phyloP scores from a whole-genome alignment of 30 jellyfish, hydroid and myxozoan genomes.

The Chrysaora quinquecirrha region DNA sequence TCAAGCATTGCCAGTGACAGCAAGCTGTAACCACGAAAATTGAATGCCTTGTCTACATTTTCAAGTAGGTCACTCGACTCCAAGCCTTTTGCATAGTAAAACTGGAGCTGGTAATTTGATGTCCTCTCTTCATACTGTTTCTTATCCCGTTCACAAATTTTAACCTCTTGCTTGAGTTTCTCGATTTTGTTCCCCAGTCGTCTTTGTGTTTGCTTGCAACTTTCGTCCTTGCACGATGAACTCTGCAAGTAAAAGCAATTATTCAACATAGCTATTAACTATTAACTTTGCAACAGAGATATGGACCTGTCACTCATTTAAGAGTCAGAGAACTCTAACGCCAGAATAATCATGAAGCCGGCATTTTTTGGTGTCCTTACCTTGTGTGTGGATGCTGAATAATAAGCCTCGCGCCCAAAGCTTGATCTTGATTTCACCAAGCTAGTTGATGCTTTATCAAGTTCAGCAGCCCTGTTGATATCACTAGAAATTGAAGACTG shows the following conservation, averaged over 20 bases:
- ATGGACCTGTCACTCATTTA: too few species aligned
- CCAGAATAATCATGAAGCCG: too few species aligned
- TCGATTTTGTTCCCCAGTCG: neutral
- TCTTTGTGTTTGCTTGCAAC: neutral
- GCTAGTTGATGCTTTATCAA: neutral
- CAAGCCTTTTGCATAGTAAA: slow-evolving; percentile 16
- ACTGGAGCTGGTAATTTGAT: neutral
- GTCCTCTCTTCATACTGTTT: neutral
- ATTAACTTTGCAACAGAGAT: too few species aligned
- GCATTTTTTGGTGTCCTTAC: too few species aligned
- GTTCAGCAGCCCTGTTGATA: neutral
- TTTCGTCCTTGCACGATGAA: too few species aligned
- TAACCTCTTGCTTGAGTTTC: neutral
- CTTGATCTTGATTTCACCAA: neutral
- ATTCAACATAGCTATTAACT: too few species aligned
- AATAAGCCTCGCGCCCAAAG: neutral
- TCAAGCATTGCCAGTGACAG: slow-evolving; percentile 19
- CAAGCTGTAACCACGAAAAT: slow-evolving; percentile 3
- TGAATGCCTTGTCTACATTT: neutral
- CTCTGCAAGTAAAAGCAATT: too few species aligned
- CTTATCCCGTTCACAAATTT: neutral
- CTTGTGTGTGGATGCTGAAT: neutral
- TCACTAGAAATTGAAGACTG: neutral
- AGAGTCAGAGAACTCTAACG: too few species aligned
- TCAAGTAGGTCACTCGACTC: slow-evolving; percentile 7